A percentile compares a stretch with the other conserved stretches of the same genome.
These are phyloP conservation scores for Marisa cornuarietis DNA, from an alignment of 1,140 invertebrate species.

Conservation along the genomic window DNA sequence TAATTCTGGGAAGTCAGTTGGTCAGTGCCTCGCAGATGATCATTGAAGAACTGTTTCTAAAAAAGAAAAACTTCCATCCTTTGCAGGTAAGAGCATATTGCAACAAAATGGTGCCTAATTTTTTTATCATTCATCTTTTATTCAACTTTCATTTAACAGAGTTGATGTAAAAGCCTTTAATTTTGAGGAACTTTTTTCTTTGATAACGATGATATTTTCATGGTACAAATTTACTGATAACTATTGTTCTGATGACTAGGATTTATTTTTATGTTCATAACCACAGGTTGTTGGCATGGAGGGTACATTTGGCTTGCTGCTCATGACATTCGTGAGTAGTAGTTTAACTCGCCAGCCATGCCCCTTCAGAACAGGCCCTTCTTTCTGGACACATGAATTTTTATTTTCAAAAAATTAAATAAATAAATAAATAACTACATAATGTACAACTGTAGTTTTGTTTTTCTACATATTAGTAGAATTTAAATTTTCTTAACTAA, in stretches of 20 bases:
- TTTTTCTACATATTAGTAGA: background rate
- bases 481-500: background rate
- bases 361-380: too few relatives aligned
- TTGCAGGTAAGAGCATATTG: conserved; percentile 47
- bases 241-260: too few relatives aligned
- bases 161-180: too few relatives aligned
- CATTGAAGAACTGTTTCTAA: conserved; percentile 60
- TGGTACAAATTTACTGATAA: too few relatives aligned
- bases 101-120: background rate
- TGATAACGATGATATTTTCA: too few relatives aligned
- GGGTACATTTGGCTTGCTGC: conserved; percentile 53
- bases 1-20: conserved; percentile 56
- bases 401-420: background rate
- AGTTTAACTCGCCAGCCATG: background rate
- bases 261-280: too few relatives aligned
- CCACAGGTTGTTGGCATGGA: conserved; percentile 61
- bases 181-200: too few relatives aligned
- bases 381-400: background rate
- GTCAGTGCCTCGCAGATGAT: conserved; percentile 63
- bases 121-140: too few relatives aligned
- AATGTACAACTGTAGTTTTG: background rate
- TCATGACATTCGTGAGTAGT: conserved; percentile 57
- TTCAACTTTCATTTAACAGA: too few relatives aligned
- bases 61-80: conserved; percentile 57
- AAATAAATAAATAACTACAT: background rate